A percentile compares a stretch with the other conserved stretches of the same genome.
Evolutionary conservation across 2,888 invertebrate species (phyloP).

Genomic region (Priocnemis perturbator): DNA sequence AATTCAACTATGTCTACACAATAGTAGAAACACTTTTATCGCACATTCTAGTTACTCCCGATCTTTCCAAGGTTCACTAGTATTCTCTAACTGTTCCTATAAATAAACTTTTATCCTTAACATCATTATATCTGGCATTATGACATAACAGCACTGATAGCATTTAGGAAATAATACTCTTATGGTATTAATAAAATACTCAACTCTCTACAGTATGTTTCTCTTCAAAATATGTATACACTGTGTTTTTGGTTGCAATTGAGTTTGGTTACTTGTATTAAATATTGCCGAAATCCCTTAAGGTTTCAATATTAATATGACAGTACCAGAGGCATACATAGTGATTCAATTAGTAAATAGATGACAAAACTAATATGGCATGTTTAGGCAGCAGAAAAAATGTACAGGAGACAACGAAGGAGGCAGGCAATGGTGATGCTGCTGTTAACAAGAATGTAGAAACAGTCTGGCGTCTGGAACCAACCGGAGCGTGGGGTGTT

Average conservation of each 20-base stretch:
- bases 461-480: conserved; percentile 68
- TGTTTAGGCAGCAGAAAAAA: conserved; percentile 72
- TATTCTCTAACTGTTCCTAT: too few species aligned
- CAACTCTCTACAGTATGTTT: neutral
- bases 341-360: conserved; percentile 37
- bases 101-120: too few species aligned
- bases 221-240: neutral
- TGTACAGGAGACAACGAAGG: conserved; percentile 60
- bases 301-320: conserved; percentile 12
- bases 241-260: neutral
- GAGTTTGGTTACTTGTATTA: too few species aligned
- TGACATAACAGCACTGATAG: too few species aligned
- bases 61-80: too few species aligned
- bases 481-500: conserved; percentile 66
- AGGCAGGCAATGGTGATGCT: conserved; percentile 57
- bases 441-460: conserved; percentile 60
- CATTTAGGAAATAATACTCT: too few species aligned
- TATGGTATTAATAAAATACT: too few species aligned
- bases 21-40: too few species aligned
- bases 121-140: too few species aligned
- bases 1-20: too few species aligned
- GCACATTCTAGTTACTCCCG: too few species aligned
- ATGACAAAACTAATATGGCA: conserved; percentile 55
- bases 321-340: conserved; percentile 19
- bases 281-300: neutral